Conservation (phyloP, 2,888 invertebrate genomes). For the Stenichneumon culpator region DNA sequence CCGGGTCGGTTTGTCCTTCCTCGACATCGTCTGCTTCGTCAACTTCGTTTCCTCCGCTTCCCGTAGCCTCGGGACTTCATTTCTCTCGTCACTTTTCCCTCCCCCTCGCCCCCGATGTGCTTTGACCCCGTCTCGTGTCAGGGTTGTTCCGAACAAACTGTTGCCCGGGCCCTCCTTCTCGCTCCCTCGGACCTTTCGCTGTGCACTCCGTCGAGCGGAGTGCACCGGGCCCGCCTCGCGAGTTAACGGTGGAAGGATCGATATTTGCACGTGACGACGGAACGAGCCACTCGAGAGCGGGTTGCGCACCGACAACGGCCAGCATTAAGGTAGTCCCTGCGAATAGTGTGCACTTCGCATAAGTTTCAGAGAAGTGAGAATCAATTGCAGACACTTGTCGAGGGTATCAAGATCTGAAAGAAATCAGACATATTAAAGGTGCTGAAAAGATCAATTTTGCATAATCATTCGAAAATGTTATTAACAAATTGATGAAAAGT, state of each 20-base stretch:
- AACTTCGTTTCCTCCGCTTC: conserved; percentile 15
- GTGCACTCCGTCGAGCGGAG: conserved; percentile 21
- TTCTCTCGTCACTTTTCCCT: conserved; percentile 18
- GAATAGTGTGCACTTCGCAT: no score
- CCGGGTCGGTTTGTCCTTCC: background rate
- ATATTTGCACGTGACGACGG: conserved; percentile 65
- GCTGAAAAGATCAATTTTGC: no score
- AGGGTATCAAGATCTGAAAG: no score
- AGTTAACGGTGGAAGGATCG: conserved; percentile 42
- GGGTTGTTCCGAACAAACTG: conserved; percentile 63
- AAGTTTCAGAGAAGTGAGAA: no score
- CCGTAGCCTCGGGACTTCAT: conserved; percentile 4
- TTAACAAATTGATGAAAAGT: no score
- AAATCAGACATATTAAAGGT: no score
- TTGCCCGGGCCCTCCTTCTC: conserved; percentile 53
- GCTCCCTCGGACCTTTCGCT: conserved; percentile 13
- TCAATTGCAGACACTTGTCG: no score
- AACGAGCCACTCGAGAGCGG: conserved; percentile 58
- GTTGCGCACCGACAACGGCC: background rate
- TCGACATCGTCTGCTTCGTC: background rate
- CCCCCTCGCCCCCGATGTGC: conserved; percentile 48
- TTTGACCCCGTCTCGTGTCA: conserved; percentile 61
- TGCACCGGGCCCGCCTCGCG: conserved; percentile 14
- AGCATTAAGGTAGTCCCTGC: background rate
- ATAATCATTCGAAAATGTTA: no score